phyloP scores from a whole-genome alignment of 1,140 invertebrate species.

The Drosophila parabipectinata region DNA sequence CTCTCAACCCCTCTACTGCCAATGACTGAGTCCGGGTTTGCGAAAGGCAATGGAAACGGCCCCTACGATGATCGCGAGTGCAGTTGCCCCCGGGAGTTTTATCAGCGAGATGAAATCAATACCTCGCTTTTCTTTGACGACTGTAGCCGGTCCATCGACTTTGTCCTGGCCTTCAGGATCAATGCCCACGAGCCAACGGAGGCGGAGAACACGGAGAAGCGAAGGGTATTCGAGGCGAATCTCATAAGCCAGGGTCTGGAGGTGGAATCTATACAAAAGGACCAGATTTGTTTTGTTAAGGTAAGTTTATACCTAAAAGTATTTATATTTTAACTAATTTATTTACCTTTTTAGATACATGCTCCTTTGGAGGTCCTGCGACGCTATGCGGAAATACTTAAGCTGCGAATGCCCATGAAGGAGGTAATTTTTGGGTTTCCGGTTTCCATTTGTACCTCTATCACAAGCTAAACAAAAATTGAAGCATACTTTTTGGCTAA shows the following conservation, averaged over 20 bases:
- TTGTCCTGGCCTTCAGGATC: slow-evolving; percentile 90
- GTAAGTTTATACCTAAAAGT: slow-evolving; percentile 57
- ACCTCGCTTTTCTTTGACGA: slow-evolving; percentile 88
- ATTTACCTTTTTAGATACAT: slow-evolving; percentile 88
- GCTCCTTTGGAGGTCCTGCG: slow-evolving; percentile 93
- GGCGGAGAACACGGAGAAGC: slow-evolving; percentile 80
- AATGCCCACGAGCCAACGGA: slow-evolving; percentile 84
- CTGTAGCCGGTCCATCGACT: slow-evolving; percentile 89
- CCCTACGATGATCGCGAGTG: slow-evolving; percentile 70
- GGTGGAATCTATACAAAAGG: slow-evolving; percentile 86
- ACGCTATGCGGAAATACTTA: slow-evolving; percentile 96
- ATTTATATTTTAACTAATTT: neutral
- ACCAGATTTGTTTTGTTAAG: slow-evolving; percentile 89
- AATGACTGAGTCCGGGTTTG: slow-evolving; percentile 60
- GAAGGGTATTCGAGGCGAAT: slow-evolving; percentile 88
- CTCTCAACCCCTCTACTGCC: slow-evolving; percentile 61
- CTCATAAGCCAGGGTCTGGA: slow-evolving; percentile 88
- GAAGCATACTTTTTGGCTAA: slow-evolving; percentile 29
- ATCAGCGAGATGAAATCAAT: slow-evolving; percentile 70
- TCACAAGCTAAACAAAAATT: neutral
- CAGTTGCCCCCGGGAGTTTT: slow-evolving; percentile 68
- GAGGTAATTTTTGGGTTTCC: slow-evolving; percentile 85
- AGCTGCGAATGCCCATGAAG: slow-evolving; percentile 97
- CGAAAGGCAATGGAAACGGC: slow-evolving; percentile 14
- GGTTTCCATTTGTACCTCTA: neutral